Evolutionary conservation across 1,140 invertebrate genomes (phyloP).

Genomic region (Brachionus koreanus): DNA sequence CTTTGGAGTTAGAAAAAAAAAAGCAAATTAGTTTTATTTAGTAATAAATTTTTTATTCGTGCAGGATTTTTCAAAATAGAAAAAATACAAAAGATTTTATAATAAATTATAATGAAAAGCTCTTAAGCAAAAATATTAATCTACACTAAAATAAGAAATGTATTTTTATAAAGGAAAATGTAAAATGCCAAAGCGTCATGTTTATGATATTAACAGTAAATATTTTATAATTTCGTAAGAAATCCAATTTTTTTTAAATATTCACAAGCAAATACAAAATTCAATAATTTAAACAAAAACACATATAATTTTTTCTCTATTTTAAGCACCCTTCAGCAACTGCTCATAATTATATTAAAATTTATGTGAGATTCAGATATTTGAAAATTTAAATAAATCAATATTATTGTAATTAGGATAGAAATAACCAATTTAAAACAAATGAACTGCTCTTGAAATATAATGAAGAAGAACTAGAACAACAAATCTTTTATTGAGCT

Average conservation of each 20-base stretch:
- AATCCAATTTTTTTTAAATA: background rate
- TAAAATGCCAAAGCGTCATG: background rate
- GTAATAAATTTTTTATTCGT: background rate
- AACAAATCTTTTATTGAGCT: background rate
- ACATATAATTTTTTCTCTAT: background rate
- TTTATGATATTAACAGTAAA: background rate
- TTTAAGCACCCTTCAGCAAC: background rate
- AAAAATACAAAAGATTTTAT: background rate
- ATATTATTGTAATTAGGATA: background rate
- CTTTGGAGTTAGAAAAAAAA: background rate
- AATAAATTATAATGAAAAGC: background rate
- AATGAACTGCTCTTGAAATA: background rate
- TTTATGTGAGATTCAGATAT: background rate
- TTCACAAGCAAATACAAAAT: background rate
- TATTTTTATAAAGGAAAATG: background rate
- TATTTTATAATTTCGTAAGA: background rate
- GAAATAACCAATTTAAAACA: background rate
- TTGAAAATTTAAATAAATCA: slow-evolving; percentile 11
- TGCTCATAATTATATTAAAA: background rate
- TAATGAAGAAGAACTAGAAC: background rate
- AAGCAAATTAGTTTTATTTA: background rate
- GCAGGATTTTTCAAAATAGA: background rate
- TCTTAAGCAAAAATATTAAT: background rate
- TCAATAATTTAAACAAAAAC: background rate
- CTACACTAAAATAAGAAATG: background rate